Conservation (phyloP, 2,888 invertebrate species). For the Aromia moschata region DNA sequence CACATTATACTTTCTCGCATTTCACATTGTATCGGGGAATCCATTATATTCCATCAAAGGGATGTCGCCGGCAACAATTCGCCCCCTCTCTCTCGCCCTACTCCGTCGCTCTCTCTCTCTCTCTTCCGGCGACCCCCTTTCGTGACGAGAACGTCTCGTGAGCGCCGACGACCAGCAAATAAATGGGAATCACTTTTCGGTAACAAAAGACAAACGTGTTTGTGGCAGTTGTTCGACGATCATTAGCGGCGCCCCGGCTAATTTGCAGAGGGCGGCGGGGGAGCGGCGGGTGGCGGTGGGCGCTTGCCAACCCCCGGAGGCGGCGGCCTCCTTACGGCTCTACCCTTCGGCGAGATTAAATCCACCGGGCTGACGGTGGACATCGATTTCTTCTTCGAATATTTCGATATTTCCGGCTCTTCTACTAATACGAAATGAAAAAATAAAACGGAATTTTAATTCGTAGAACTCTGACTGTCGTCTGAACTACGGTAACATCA, state of each 20-base stretch:
- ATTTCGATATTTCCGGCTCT: too few species aligned
- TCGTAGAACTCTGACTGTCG: too few species aligned
- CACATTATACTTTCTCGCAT: slow-evolving; percentile 23
- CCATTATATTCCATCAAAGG: slow-evolving; percentile 30
- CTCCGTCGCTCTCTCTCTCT: slow-evolving; percentile 2
- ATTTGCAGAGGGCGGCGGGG: slow-evolving; percentile 33
- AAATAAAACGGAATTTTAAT: too few species aligned
- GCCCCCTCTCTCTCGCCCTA: slow-evolving; percentile 11
- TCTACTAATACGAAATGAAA: too few species aligned
- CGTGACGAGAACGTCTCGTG: slow-evolving; percentile 37
- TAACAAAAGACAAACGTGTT: slow-evolving; percentile 53
- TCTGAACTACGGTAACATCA: too few species aligned
- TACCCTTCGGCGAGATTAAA: background rate
- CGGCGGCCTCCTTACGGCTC: background rate
- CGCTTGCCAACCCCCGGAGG: background rate
- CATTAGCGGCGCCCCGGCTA: slow-evolving; percentile 48
- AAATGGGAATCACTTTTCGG: slow-evolving; percentile 51
- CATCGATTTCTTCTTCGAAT: too few species aligned
- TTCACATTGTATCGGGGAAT: slow-evolving; percentile 22
- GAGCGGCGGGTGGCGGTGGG: slow-evolving; percentile 2
- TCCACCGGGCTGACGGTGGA: too few species aligned
- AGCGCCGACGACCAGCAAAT: slow-evolving; percentile 39
- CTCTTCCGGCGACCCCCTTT: slow-evolving; percentile 15
- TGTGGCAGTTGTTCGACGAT: slow-evolving; percentile 50
- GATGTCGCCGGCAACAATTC: slow-evolving; percentile 26